Conservation (phyloP, 2,113 vertebrate species). For the Benitochromis conjunctus region DNA sequence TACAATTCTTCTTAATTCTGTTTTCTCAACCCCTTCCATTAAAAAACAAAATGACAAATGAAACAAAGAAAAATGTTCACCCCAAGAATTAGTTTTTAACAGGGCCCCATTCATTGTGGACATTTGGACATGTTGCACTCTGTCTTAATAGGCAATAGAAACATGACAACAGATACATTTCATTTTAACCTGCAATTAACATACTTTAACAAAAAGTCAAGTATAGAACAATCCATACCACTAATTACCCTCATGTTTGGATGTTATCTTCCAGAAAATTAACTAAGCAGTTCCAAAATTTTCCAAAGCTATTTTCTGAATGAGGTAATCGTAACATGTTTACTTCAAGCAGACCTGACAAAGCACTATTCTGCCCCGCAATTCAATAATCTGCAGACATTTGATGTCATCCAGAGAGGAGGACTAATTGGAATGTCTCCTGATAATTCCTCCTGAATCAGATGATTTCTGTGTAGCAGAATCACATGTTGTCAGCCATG, state of each 20-base stretch:
- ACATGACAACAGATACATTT: background rate
- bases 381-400: constrained; percentile 19
- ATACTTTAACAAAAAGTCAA: background rate
- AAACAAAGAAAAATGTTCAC: background rate
- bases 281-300: background rate
- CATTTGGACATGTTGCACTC: background rate
- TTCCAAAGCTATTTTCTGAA: background rate
- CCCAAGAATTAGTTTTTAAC: background rate
- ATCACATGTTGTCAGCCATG: constrained; percentile 32
- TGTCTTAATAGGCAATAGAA: background rate
- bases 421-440: constrained; percentile 37
- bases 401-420: constrained; percentile 20
- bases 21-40: background rate
- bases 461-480: background rate
- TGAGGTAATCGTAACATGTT: background rate
- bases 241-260: background rate
- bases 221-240: background rate
- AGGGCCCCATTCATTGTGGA: background rate
- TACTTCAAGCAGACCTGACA: background rate
- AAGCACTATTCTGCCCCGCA: constrained; percentile 9
- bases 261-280: background rate
- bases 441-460: constrained; percentile 29
- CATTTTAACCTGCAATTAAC: background rate
- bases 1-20: background rate
- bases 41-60: background rate